Evolutionary conservation across 1,140 invertebrate species (phyloP), one percentile per base, ranked within the genome.

Genomic region (Hypsibius dujardini): DNA sequence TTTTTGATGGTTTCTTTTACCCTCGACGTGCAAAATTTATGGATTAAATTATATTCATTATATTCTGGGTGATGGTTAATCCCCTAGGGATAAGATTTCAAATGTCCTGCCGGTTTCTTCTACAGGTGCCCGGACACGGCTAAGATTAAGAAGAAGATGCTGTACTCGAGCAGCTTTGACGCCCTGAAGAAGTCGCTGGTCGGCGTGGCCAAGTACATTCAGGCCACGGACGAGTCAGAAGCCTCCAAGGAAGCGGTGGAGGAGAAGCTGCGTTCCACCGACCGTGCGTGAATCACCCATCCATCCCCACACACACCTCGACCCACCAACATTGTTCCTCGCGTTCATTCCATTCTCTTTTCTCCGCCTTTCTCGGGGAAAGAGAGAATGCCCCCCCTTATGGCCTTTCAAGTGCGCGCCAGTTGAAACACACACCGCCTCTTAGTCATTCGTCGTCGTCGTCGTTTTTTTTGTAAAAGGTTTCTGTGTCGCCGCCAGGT

Each of bases 91-190:
- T n/a, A n/a, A n/a, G n/a, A n/a, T n/a, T n/a, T n/a, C n/a, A n/a
- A n/a, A n/a, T n/a, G n/a, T n/a, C n/a, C n/a, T n/a, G n/a, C n/a
- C n/a, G n/a, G n/a, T n/a, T n/a, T n/a, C 71, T 74, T 47, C 74
- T 76, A 2, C 74, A 81, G 81, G 81, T 95, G 91, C 84, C 94
- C 93, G 46, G 92, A 96, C 81, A 90, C 88, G 79, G 91, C 92
- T 76, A 92, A 91, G 82, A 89, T 95, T 72, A 95, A 95, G 85
- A 94, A 95, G 88, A 96, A 96, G 87, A 96, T 96, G 92, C 87
- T 96, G 84, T 96, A 96, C 83, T 94, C 93, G 69, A 88, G 90
- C 84, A 93, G 90, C 77, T 95, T 95, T 78, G 91, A 94, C 81
- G 92, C 92, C 75, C 83, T 96, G 76, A 95, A 94, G 83, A 92